phyloP scores from a whole-genome alignment of 2,113 vertebrate species.

The Microcebus lehilahytsara region DNA sequence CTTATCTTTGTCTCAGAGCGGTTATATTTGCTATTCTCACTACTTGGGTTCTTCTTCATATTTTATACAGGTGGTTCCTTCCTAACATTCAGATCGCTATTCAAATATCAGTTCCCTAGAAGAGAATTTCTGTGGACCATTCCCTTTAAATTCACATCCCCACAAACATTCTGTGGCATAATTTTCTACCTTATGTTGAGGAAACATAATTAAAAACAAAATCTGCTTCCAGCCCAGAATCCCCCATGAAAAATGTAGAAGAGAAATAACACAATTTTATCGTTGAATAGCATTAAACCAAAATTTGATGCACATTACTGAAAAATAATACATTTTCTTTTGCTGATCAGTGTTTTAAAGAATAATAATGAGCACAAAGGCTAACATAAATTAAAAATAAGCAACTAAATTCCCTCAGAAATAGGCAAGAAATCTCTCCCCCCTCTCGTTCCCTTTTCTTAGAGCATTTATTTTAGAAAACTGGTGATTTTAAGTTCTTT shows the following conservation, averaged over 20 bases:
- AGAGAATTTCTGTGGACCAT: neutral
- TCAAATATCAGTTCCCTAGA: neutral
- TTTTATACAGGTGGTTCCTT: neutral
- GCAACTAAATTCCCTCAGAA: too few relatives aligned
- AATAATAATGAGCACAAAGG: too few relatives aligned
- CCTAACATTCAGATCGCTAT: neutral
- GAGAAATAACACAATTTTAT: neutral
- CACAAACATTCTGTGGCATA: neutral
- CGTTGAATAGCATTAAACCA: neutral
- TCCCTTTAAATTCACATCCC: neutral
- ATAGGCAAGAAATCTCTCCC: too few relatives aligned
- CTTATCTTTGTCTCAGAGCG: neutral
- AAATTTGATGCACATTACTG: neutral
- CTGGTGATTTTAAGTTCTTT: too few relatives aligned
- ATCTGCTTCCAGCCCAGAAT: neutral
- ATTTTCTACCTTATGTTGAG: neutral
- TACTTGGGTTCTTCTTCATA: neutral
- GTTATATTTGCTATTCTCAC: neutral
- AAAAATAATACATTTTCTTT: too few relatives aligned
- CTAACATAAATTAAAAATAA: too few relatives aligned
- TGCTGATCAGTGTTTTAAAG: too few relatives aligned
- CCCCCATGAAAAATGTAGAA: neutral
- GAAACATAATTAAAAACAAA: neutral
- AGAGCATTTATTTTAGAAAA: too few relatives aligned
- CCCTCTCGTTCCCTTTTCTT: too few relatives aligned